Conservation (phyloP, 2,888 invertebrate genomes). For the Drosophila mimica region DNA sequence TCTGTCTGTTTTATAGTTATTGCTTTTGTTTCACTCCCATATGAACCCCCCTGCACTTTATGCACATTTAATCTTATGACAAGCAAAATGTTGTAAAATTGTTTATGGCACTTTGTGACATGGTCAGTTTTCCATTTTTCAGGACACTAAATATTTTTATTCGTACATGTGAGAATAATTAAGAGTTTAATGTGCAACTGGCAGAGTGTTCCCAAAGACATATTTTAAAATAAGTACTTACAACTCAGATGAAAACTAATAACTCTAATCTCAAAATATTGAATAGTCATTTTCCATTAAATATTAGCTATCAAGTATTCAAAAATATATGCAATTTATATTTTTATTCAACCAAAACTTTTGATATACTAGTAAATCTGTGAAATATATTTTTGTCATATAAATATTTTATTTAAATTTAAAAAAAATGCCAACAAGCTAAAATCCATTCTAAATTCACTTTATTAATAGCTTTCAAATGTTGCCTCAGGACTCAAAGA, state of each 20-base stretch:
- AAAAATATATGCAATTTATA: background rate
- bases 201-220: slow-evolving; percentile 10
- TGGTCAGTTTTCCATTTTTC: slow-evolving; percentile 71
- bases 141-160: slow-evolving; percentile 31
- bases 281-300: background rate
- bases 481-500: background rate
- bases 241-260: background rate
- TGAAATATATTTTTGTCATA: slow-evolving; percentile 18
- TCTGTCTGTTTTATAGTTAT: slow-evolving; percentile 79
- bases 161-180: slow-evolving; percentile 29
- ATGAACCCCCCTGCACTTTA: slow-evolving; percentile 53
- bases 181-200: slow-evolving; percentile 25
- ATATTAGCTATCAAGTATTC: background rate
- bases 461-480: slow-evolving; percentile 14
- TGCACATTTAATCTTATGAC: slow-evolving; percentile 80
- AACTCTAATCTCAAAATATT: background rate
- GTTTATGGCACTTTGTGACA: slow-evolving; percentile 77
- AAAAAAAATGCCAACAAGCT: slow-evolving; percentile 29
- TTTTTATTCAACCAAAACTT: background rate
- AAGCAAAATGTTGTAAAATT: slow-evolving; percentile 77
- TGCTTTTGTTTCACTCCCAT: slow-evolving; percentile 70
- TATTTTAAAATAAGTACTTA: background rate
- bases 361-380: background rate
- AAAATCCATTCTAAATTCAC: slow-evolving; percentile 17
- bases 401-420: slow-evolving; percentile 13